Evolutionary conservation across 1,140 invertebrate species (phyloP).

Genomic region (Myzus persicae): DNA sequence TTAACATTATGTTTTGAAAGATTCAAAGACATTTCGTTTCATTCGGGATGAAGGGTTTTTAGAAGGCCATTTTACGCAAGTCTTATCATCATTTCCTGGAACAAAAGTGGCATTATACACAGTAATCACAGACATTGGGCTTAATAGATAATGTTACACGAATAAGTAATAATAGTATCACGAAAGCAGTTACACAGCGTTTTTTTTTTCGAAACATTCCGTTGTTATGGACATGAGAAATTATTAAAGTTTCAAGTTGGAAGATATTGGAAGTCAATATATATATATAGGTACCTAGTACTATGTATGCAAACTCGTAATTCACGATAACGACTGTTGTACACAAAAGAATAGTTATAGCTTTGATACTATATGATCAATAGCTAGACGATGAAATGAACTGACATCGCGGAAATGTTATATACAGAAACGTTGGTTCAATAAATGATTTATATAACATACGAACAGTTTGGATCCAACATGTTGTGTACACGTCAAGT

Average conservation of each 20-base stretch:
- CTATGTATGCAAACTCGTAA: background rate
- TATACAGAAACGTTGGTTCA: background rate
- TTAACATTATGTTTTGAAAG: background rate
- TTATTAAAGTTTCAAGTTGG: background rate
- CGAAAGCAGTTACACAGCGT: background rate
- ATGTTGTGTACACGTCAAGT: background rate
- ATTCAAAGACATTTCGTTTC: background rate
- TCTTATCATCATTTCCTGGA: background rate
- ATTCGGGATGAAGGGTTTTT: background rate
- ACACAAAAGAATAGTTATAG: background rate
- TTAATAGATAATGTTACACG: background rate
- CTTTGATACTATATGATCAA: background rate
- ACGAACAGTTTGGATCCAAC: background rate
- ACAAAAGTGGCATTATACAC: background rate
- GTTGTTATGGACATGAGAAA: background rate
- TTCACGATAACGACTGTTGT: background rate
- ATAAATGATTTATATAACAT: background rate
- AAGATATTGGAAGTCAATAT: no score
- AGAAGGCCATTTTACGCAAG: background rate
- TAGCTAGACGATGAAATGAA: background rate
- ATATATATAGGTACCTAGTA: no score
- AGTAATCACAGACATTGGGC: background rate
- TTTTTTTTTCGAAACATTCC: background rate
- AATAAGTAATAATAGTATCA: no score
- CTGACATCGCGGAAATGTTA: background rate